phyloP scores from a whole-genome alignment of 2,888 invertebrate species.

The Rhopalosiphum nymphaeae region DNA sequence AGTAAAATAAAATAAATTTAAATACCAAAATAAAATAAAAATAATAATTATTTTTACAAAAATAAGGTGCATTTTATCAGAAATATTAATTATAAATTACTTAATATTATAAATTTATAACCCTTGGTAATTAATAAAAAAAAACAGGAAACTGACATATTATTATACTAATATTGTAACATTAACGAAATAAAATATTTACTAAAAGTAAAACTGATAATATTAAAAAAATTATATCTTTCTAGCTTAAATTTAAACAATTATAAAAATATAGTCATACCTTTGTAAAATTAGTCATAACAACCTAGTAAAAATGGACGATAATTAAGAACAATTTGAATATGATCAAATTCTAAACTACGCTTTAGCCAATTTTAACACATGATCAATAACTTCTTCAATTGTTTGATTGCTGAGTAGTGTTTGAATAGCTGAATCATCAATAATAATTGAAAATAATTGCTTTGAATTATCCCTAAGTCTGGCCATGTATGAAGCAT shows the following conservation, averaged over 20 bases:
- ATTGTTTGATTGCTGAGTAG: slow-evolving; percentile 88
- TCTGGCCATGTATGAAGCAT: slow-evolving; percentile 75
- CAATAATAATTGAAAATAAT: slow-evolving; percentile 86
- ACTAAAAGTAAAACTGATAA: background rate
- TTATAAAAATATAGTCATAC: background rate
- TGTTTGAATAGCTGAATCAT: slow-evolving; percentile 84
- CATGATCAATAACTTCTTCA: slow-evolving; percentile 87
- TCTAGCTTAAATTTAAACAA: background rate
- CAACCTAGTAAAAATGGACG: background rate
- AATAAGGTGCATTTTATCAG: background rate
- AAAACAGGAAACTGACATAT: background rate
- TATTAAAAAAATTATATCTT: background rate
- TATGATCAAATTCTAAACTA: slow-evolving; percentile 59
- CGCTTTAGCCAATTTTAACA: slow-evolving; percentile 76
- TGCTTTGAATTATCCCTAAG: slow-evolving; percentile 87
- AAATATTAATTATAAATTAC: background rate
- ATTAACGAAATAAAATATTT: background rate
- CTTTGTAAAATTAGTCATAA: background rate
- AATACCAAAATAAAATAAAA: background rate
- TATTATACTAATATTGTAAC: background rate
- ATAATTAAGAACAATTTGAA: background rate
- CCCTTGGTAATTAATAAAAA: background rate
- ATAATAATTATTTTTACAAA: background rate
- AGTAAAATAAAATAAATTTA: background rate
- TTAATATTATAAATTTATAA: background rate